Evolutionary conservation across 2,113 vertebrate genomes (phyloP), one percentile per base, ranked within the genome.

Genomic region (Eclectus roratus): DNA sequence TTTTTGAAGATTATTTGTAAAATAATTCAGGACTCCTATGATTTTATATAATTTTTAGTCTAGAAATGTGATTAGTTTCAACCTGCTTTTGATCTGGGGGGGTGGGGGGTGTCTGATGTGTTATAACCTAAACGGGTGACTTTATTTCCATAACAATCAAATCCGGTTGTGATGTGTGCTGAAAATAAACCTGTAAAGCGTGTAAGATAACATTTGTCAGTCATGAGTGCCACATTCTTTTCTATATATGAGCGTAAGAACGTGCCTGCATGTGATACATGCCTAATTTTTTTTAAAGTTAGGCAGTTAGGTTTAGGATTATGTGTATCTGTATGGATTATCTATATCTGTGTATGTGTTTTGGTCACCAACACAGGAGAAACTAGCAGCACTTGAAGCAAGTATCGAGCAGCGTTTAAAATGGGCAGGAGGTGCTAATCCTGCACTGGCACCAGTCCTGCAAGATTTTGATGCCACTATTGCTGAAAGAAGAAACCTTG

Each of bases 401-500:
- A 99, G 99, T 96, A 99, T 99, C 58, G 99, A 99, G 94, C 99
- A 99, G 94, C 99, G 99, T 85, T 98, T 99, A 63, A 99, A 99
- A 91, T 99, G 99, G 99, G 99, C 99, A 3, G 99, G 99, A 23
- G 99, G 99, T 9, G 99, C 99, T 56, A 99, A 99, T 96, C 99
- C 99, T 19, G 98, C 99, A 0, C 92, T 99, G 91, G 98, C 99
- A 13, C 99, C 99, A 1, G 99, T 99, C 46, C 98, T 99, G 76
- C 99, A 99, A 97, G 99, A 99, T 98, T 99, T 99, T 97, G 99
- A 99, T 98, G 98, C 99, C 95, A 99, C 99, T 50, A 99, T 99
- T 96, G 98, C 98, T 3, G 99, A 99, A 96, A 98, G 99, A 91
- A 98, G 99, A 37, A 98, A 98, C 73, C 98, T 99, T 92, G 99